Conservation (phyloP, 2,797 vertebrate genomes). For the Novumbra hubbsi region DNA sequence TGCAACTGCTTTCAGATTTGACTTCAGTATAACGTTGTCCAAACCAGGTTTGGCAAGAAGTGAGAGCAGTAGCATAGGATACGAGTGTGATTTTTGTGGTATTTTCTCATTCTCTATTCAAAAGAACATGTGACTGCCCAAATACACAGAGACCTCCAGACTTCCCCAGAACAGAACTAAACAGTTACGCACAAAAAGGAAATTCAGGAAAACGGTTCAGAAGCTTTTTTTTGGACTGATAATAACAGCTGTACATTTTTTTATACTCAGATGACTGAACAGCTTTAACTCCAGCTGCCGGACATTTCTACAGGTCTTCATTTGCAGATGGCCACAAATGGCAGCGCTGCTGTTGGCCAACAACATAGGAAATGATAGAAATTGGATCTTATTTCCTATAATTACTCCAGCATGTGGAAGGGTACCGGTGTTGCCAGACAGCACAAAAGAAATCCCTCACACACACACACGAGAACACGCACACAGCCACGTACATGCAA, state of each 20-base stretch:
- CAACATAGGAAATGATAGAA: conserved; percentile 63
- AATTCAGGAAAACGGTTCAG: conserved; percentile 30
- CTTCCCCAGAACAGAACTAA: not conserved
- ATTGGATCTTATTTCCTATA: conserved; percentile 52
- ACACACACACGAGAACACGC: not conserved
- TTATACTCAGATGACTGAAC: conserved; percentile 27
- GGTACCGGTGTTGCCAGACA: conserved; percentile 37
- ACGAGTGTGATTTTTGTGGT: not conserved
- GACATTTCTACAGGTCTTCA: conserved; percentile 40
- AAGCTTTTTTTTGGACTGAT: conserved; percentile 25
- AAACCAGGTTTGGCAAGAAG: not conserved
- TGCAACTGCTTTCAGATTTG: not conserved
- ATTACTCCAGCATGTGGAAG: conserved; percentile 62
- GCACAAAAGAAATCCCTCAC: not conserved
- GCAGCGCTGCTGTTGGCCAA: conserved; percentile 52
- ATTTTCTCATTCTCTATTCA: conserved; percentile 4
- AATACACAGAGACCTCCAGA: conserved; percentile 14
- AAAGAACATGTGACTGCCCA: not conserved
- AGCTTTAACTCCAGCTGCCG: conserved; percentile 43
- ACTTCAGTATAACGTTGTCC: not conserved
- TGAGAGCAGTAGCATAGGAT: not conserved
- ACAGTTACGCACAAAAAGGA: conserved; percentile 25
- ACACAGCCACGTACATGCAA: not conserved
- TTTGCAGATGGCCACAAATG: conserved; percentile 57
- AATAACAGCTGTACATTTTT: conserved; percentile 40